Evolutionary conservation across 1,140 invertebrate species (phyloP), one percentile per base, ranked within the genome.

Genomic region (Drosophila rhopaloa): DNA sequence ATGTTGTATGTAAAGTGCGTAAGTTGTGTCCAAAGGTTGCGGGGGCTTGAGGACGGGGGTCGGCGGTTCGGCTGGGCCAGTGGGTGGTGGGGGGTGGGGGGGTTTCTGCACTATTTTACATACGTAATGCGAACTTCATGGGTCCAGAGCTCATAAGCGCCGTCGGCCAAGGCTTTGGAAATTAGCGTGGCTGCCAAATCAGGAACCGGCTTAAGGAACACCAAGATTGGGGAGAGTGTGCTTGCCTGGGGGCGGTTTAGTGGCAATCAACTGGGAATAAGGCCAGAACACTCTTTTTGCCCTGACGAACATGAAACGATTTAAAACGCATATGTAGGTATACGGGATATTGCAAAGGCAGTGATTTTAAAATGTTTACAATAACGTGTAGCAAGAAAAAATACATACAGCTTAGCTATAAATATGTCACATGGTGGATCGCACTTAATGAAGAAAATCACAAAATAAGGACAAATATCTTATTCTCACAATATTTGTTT

Each of bases 91-190:
- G 54, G 55, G 59, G 54, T 57, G 48, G 47, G 56, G 65, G 55
- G 54, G 27, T 59, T 61, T 71, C 54, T 60, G 82, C 84, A 88
- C 83, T 88, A 88, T 88, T 88, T 88, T 88, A 89, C 83, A 88
- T 88, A 88, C 84, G 80, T 88, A 88, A 88, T 88, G 83, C 79
- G 59, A 79, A 79, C 79, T 88, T 82, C 82, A 86, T 86, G 83
- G 82, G 51, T 73, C 51, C 44, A 85, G 85, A 82, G 79, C 81
- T 85, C 82, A 85, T 88, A 86, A 86, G 79, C 79, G 83, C 83
- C 83, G 76, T 63, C 43, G 76, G 83, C 83, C 74, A 79, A 80
- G 54, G 70, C 75, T 67, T 71, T 76, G 79, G 79, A 86, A 86
- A 86, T 86, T 86, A 86, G 83, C 83, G 83, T 62, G 38, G 74